Evolutionary conservation across 1,140 invertebrate genomes (phyloP).

Genomic region (Heliconius hermathena): DNA sequence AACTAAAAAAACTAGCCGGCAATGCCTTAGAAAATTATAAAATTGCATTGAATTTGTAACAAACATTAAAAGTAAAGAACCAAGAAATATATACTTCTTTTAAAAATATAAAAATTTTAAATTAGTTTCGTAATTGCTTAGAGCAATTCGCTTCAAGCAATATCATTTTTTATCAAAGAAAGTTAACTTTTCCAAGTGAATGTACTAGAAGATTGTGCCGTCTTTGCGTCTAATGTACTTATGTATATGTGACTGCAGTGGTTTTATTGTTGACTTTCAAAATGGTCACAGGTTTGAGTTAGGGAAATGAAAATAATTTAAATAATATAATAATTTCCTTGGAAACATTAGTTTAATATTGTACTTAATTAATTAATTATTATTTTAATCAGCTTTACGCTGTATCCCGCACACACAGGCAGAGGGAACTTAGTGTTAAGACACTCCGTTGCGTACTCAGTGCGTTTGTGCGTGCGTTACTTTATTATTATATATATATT

Average conservation of each 20-base stretch:
- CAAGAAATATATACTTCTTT: conserved; percentile 2
- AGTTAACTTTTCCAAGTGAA: conserved; percentile 42
- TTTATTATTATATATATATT: too few relatives aligned
- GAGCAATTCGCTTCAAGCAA: conserved; percentile 9
- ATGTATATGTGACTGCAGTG: neutral
- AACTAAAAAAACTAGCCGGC: neutral
- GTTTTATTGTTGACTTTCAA: neutral
- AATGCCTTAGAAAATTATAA: neutral
- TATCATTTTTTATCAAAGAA: conserved; percentile 14
- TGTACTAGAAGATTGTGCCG: conserved; percentile 44
- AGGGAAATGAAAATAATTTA: neutral
- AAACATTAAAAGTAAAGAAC: neutral
- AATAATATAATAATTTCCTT: too few relatives aligned
- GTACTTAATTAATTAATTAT: too few relatives aligned
- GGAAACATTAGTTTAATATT: too few relatives aligned
- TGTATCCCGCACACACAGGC: too few relatives aligned
- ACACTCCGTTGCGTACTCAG: neutral
- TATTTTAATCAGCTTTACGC: too few relatives aligned
- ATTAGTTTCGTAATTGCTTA: conserved; percentile 26
- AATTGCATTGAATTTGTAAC: neutral
- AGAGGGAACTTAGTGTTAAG: neutral
- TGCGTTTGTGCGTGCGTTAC: neutral
- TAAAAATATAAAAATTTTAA: conserved; percentile 14
- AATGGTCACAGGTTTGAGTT: neutral
- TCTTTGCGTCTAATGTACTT: neutral